phyloP scores from a whole-genome alignment of 2,113 vertebrate species.

The Labeo rohita region DNA sequence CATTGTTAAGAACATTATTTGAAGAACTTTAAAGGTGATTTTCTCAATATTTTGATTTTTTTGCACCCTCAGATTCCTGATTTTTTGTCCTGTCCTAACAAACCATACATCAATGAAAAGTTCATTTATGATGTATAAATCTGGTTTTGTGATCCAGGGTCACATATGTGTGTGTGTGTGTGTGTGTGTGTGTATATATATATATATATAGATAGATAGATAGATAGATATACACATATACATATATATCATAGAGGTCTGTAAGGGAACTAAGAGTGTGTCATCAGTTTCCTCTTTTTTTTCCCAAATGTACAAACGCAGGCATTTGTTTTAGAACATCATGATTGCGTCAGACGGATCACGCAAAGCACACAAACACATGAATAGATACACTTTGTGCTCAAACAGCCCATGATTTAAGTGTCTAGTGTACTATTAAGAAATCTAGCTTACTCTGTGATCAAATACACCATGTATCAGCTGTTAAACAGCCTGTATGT shows the following conservation, averaged over 20 bases:
- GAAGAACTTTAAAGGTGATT: too few species aligned
- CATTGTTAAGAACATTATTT: too few species aligned
- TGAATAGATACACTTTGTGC: background rate
- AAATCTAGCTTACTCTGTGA: background rate
- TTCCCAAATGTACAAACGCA: conserved; percentile 22
- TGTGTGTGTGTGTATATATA: too few species aligned
- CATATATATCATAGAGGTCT: background rate
- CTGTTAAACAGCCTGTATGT: background rate
- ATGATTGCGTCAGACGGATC: background rate
- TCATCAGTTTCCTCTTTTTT: conserved; percentile 25
- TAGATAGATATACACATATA: background rate
- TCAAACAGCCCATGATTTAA: background rate
- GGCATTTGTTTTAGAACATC: conserved; percentile 34
- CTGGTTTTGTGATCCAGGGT: too few species aligned
- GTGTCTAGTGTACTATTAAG: background rate
- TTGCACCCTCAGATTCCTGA: too few species aligned
- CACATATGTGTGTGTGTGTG: too few species aligned
- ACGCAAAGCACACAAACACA: background rate
- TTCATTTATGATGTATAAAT: too few species aligned
- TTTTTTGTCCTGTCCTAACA: too few species aligned
- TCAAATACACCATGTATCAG: background rate
- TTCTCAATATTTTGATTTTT: too few species aligned
- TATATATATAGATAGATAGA: background rate
- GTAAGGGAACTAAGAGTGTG: background rate
- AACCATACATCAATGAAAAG: too few species aligned